These are phyloP conservation scores for Smutsia gigantea DNA, from an alignment of 2,797 vertebrate genomes.

Conservation along the genomic window DNA sequence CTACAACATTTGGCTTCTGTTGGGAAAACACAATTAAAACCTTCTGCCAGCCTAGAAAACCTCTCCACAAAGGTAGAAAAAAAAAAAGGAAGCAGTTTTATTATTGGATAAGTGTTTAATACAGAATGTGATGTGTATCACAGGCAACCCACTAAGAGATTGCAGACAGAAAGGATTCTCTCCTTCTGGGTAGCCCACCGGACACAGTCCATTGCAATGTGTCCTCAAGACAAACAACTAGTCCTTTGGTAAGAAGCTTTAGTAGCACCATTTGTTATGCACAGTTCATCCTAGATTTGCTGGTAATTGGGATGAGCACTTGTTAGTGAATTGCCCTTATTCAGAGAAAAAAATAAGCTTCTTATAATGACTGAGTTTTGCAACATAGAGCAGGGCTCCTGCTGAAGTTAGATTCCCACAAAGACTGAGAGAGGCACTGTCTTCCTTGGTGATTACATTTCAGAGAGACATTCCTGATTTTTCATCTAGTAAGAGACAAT, in stretches of 20 bases:
- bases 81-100: neutral
- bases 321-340: neutral
- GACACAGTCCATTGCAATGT: too few species aligned
- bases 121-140: neutral
- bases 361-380: neutral
- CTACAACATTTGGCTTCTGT: neutral
- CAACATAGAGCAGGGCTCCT: neutral
- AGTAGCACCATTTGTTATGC: neutral
- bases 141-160: neutral
- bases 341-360: neutral
- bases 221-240: neutral
- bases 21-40: neutral
- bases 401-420: neutral
- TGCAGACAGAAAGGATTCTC: neutral
- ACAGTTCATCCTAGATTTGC: neutral
- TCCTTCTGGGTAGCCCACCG: neutral
- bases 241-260: neutral
- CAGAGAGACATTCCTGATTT: neutral
- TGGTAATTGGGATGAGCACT: neutral
- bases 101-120: neutral
- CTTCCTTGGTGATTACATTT: neutral
- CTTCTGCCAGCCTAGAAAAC: neutral
- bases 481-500: neutral
- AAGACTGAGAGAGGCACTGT: neutral
- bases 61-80: neutral